Conservation (phyloP, 2,113 vertebrate genomes). For the Haemorhous mexicanus region DNA sequence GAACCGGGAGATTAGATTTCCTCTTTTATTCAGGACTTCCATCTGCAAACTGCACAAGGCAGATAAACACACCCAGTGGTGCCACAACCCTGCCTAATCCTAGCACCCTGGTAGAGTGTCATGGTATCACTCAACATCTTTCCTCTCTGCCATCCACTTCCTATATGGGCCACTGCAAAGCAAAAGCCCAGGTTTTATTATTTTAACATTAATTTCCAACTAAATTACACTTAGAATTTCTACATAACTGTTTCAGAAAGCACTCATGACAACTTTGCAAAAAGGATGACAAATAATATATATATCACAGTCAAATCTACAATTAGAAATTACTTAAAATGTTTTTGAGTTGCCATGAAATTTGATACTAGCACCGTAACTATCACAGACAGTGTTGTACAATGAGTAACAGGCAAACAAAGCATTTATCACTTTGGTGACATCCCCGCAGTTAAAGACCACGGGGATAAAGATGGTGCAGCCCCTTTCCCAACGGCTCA, state of each 20-base stretch:
- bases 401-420: not conserved
- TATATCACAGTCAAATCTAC: not conserved
- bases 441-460: no score
- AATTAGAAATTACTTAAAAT: not conserved
- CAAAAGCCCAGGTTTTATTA: not conserved
- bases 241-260: not conserved
- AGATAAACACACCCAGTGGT: rapidly evolving
- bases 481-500: not conserved
- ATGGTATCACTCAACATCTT: not conserved
- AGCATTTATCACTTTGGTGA: not conserved
- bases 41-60: not conserved
- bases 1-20: not conserved
- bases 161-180: not conserved
- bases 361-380: not conserved
- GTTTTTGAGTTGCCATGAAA: not conserved
- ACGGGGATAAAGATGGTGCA: not conserved
- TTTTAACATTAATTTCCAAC: not conserved
- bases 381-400: not conserved
- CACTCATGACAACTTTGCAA: not conserved
- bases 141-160: not conserved
- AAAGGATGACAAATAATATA: not conserved
- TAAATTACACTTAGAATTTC: not conserved
- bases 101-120: not conserved
- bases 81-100: not conserved
- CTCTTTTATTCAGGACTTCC: not conserved